Conservation (phyloP, 2,113 vertebrate species). For the Prionailurus bengalensis region DNA sequence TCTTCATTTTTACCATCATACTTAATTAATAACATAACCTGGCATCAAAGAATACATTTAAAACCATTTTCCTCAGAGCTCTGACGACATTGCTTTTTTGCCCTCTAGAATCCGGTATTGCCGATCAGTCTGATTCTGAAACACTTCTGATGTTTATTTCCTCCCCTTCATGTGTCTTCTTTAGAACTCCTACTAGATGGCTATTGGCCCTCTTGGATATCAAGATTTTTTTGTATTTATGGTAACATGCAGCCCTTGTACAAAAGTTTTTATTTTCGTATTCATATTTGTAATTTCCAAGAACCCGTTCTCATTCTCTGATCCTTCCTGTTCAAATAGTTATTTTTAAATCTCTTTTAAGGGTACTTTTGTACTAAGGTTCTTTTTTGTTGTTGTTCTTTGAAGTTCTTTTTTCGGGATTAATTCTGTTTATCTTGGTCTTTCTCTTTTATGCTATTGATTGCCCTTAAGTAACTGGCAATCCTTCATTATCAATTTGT, state of each 20-base stretch:
- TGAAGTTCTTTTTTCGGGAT: neutral
- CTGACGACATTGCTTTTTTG: neutral
- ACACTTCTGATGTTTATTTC: neutral
- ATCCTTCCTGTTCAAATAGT: neutral
- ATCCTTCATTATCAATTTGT: neutral
- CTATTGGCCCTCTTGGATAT: neutral
- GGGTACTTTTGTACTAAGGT: neutral
- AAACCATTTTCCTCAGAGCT: neutral
- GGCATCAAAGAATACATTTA: neutral
- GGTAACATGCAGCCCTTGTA: neutral
- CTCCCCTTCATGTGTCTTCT: neutral
- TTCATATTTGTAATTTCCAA: neutral
- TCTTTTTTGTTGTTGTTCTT: neutral
- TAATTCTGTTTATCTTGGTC: neutral
- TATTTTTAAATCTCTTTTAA: neutral
- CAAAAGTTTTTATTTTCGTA: neutral
- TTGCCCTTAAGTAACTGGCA: neutral
- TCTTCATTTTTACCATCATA: neutral
- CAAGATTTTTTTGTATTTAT: neutral
- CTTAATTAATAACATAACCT: neutral
- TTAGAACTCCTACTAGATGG: neutral
- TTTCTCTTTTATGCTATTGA: neutral
- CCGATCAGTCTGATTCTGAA: neutral
- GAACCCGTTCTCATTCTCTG: neutral
- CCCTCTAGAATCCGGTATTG: neutral